Conservation (phyloP, 2,888 invertebrate species). For the Aphrophora alni region DNA sequence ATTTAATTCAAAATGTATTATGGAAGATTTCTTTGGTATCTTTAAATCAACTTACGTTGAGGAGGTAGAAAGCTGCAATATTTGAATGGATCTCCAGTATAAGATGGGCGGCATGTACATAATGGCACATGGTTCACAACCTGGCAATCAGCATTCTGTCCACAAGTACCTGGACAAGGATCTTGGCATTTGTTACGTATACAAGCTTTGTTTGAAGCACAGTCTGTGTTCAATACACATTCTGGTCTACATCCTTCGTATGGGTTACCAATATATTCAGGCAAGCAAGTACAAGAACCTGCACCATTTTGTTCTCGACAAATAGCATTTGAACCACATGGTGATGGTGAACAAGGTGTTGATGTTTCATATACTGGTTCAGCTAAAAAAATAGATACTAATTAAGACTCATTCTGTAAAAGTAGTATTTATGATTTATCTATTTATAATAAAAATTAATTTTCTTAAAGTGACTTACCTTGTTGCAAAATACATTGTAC, state of each 20-base stretch:
- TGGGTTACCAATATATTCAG: constrained; percentile 73
- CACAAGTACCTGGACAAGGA: constrained; percentile 63
- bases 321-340: constrained; percentile 62
- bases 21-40: too few relatives aligned
- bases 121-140: constrained; percentile 62
- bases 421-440: too few relatives aligned
- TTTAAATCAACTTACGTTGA: background rate
- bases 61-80: constrained; percentile 54
- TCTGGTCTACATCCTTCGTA: constrained; percentile 65
- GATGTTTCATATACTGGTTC: constrained; percentile 64
- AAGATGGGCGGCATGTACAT: constrained; percentile 60
- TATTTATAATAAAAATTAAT: too few relatives aligned
- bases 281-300: constrained; percentile 74
- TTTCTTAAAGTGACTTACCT: too few relatives aligned
- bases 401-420: too few relatives aligned
- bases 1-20: too few relatives aligned
- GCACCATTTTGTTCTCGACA: constrained; percentile 66
- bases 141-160: constrained; percentile 61
- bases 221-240: constrained; percentile 59
- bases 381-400: constrained; percentile 63
- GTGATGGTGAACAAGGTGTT: constrained; percentile 61
- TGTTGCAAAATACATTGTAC: constrained; percentile 58
- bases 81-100: constrained; percentile 59
- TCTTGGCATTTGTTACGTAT: constrained; percentile 60
- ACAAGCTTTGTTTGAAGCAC: constrained; percentile 58